Evolutionary conservation across 2,888 invertebrate genomes (phyloP).

Genomic region (Parelbella ahira): DNA sequence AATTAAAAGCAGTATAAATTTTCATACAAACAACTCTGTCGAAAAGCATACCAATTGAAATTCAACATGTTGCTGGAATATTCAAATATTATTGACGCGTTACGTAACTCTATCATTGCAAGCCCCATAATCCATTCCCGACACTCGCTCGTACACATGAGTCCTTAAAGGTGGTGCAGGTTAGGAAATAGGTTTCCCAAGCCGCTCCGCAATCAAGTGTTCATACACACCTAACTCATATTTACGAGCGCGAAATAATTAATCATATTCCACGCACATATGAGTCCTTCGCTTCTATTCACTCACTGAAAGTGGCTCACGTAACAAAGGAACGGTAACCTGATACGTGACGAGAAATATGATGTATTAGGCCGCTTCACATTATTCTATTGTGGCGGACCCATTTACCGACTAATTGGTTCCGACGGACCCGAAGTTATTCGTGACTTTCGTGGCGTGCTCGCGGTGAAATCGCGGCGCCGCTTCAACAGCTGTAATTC

Average conservation of each 20-base stretch:
- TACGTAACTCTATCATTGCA: no score
- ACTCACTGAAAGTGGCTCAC: slow-evolving; percentile 76
- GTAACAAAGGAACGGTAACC: slow-evolving; percentile 77
- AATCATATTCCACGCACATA: slow-evolving; percentile 73
- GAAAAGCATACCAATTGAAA: no score
- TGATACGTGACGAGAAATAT: slow-evolving; percentile 75
- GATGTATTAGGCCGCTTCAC: slow-evolving; percentile 60
- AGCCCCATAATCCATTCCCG: no score
- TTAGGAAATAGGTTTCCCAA: slow-evolving; percentile 34
- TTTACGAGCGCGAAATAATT: slow-evolving; percentile 63
- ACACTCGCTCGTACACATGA: slow-evolving; percentile 1
- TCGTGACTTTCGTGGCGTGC: slow-evolving; percentile 47
- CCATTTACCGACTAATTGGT: slow-evolving; percentile 68
- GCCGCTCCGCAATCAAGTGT: slow-evolving; percentile 40
- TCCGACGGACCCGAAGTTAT: slow-evolving; percentile 48
- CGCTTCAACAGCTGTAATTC: slow-evolving; percentile 30
- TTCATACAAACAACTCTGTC: no score
- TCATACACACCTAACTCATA: slow-evolving; percentile 36
- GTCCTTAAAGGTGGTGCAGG: slow-evolving; percentile 28
- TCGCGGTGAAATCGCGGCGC: slow-evolving; percentile 54
- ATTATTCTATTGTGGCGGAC: slow-evolving; percentile 61
- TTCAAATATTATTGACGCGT: no score
- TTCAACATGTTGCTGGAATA: no score
- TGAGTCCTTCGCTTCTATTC: slow-evolving; percentile 61
- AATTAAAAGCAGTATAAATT: no score